phyloP scores from a whole-genome alignment of 2,888 invertebrate genomes.

The Leptothorax acervorum region DNA sequence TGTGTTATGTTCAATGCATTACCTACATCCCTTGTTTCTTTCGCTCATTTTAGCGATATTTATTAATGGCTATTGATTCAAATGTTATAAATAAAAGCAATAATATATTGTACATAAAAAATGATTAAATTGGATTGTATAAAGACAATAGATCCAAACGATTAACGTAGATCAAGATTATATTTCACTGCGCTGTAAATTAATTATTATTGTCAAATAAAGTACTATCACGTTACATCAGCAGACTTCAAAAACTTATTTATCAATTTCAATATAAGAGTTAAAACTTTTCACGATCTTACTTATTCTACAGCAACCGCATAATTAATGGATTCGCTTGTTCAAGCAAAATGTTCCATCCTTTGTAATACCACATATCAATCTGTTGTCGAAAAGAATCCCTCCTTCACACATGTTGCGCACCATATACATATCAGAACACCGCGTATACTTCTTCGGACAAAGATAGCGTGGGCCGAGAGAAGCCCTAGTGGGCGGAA shows the following conservation, averaged over 20 bases:
- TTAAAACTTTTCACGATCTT: not conserved
- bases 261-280: too few species aligned
- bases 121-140: not conserved
- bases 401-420: not conserved
- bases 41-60: not conserved
- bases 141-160: not conserved
- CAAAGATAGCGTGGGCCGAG: slow-evolving; percentile 30
- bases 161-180: not conserved
- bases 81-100: not conserved
- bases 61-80: not conserved
- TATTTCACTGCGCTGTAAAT: not conserved
- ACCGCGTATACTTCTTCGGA: not conserved
- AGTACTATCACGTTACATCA: not conserved
- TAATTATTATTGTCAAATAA: not conserved
- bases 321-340: not conserved
- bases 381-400: slow-evolving; percentile 9
- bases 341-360: not conserved
- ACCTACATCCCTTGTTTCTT: not conserved
- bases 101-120: not conserved
- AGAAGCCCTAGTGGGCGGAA: slow-evolving; percentile 26
- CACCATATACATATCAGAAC: not conserved
- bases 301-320: not conserved
- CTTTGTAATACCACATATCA: slow-evolving; percentile 2
- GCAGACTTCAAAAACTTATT: not conserved
- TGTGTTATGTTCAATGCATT: not conserved